Conservation (phyloP, 2,113 vertebrate genomes). For the Azemiops feae region DNA sequence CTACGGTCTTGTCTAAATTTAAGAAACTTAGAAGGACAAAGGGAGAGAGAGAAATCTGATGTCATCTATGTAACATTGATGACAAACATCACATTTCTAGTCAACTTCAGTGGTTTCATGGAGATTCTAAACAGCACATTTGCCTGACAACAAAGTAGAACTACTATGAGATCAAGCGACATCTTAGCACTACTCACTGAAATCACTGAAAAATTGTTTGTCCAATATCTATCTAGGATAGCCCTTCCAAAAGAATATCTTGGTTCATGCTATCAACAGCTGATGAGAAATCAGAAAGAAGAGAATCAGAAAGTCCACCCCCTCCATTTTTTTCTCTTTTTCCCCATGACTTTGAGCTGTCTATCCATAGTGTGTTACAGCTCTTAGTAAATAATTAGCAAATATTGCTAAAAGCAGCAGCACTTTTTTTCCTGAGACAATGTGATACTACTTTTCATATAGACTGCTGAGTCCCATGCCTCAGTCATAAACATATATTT, state of each 20-base stretch:
- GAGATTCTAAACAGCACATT: not conserved
- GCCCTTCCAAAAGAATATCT: not conserved
- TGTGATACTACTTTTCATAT: not conserved
- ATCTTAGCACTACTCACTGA: not conserved
- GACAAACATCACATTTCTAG: not conserved
- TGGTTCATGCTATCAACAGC: not conserved
- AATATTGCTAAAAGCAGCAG: not conserved
- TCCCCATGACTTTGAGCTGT: not conserved
- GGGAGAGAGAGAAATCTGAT: not conserved
- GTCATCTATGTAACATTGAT: not conserved
- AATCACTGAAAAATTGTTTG: not conserved
- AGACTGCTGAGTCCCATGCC: not conserved
- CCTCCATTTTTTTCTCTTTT: too few species aligned
- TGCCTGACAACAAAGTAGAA: not conserved
- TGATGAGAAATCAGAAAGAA: not conserved
- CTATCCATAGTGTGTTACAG: not conserved
- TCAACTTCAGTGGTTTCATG: not conserved
- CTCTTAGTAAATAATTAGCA: not conserved
- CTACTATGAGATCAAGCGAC: not conserved
- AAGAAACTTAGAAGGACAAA: not conserved
- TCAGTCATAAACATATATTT: constrained; percentile 4
- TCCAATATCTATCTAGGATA: not conserved
- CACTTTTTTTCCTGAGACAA: not conserved
- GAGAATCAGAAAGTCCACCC: not conserved
- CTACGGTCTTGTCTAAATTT: not conserved